Conservation (phyloP, 1,140 invertebrate species). For the Lineus longissimus region DNA sequence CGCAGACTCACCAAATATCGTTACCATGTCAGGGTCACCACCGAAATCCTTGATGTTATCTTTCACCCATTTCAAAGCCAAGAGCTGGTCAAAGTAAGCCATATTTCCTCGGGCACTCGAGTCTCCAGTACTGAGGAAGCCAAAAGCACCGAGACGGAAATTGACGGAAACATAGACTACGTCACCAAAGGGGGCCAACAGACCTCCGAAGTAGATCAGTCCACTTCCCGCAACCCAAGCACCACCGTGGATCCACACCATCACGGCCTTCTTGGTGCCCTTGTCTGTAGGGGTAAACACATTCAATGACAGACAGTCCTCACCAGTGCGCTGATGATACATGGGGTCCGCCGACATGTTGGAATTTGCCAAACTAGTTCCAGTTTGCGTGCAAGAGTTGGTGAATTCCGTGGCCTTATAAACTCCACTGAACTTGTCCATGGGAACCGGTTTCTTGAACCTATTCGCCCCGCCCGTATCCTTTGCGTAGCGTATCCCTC, state of each 20-base stretch:
- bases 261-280: slow-evolving; percentile 17
- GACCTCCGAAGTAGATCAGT: slow-evolving; percentile 26
- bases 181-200: slow-evolving; percentile 43
- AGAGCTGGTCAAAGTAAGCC: slow-evolving; percentile 75
- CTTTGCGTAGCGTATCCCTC: slow-evolving; percentile 82
- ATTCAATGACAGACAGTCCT: slow-evolving; percentile 26
- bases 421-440: slow-evolving; percentile 80
- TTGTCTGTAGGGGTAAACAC: slow-evolving; percentile 10
- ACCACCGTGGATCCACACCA: slow-evolving; percentile 35
- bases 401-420: slow-evolving; percentile 81
- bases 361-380: too few species aligned
- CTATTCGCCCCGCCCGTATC: slow-evolving; percentile 80
- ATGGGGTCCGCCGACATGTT: too few species aligned
- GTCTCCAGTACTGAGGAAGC: slow-evolving; percentile 30
- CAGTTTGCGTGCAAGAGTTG: slow-evolving; percentile 67
- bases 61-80: slow-evolving; percentile 77
- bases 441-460: slow-evolving; percentile 71
- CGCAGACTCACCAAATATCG: slow-evolving; percentile 35
- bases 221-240: slow-evolving; percentile 22
- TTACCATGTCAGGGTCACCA: slow-evolving; percentile 29
- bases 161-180: slow-evolving; percentile 57
- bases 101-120: slow-evolving; percentile 53
- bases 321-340: slow-evolving; percentile 13
- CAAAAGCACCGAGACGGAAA: slow-evolving; percentile 55
- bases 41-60: slow-evolving; percentile 37